Conservation (phyloP, 2,113 vertebrate species). For the Ginglymostoma cirratum region DNA sequence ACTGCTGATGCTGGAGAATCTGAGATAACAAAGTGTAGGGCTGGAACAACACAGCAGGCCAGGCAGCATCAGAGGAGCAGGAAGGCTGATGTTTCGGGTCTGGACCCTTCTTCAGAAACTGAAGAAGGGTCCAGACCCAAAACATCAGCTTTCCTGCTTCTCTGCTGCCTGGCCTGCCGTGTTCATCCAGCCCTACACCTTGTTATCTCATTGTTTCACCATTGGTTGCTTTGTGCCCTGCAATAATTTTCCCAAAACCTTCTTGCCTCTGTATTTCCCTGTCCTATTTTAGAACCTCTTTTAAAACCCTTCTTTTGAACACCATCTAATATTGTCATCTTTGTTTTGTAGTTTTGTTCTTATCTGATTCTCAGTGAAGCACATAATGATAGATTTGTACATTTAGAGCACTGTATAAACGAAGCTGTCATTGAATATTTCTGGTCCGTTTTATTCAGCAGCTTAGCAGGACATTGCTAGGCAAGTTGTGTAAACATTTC, state of each 20-base stretch:
- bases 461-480: not conserved
- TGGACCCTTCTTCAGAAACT: too few relatives aligned
- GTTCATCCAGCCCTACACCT: too few relatives aligned
- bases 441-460: not conserved
- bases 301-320: not conserved
- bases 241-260: not conserved
- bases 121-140: too few relatives aligned
- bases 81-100: too few relatives aligned
- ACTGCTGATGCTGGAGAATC: too few relatives aligned
- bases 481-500: not conserved
- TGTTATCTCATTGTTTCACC: not conserved
- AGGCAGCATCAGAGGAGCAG: too few relatives aligned
- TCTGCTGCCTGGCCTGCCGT: too few relatives aligned
- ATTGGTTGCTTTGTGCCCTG: not conserved
- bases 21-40: too few relatives aligned
- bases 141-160: too few relatives aligned
- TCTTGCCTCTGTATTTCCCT: not conserved
- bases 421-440: not conserved
- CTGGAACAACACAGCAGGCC: too few relatives aligned
- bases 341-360: not conserved
- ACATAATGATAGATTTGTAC: not conserved
- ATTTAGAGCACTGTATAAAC: not conserved
- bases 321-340: not conserved
- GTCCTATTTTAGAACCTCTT: not conserved
- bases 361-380: not conserved